These are phyloP conservation scores for Urocolius indicus DNA, from an alignment of 2,113 vertebrate genomes.

Conservation along the genomic window DNA sequence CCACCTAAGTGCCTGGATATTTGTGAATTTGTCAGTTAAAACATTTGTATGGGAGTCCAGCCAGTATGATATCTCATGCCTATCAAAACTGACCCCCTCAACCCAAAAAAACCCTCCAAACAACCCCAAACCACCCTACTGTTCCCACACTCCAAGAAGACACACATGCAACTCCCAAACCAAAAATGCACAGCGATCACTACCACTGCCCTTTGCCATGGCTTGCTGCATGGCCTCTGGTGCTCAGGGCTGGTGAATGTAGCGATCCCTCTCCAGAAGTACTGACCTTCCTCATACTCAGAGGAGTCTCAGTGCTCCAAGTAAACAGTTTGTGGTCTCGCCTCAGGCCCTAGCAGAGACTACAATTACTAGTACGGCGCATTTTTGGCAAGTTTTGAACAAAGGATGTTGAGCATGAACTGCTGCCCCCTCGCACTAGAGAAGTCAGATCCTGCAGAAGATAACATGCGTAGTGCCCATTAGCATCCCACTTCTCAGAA, in stretches of 20 bases:
- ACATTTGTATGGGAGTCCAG: neutral
- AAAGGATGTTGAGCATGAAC: conserved; percentile 12
- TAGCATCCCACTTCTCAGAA: conserved; percentile 25
- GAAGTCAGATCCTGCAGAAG: conserved; percentile 3
- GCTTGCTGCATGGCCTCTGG: neutral
- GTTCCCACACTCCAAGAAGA: neutral
- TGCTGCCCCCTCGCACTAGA: conserved; percentile 24
- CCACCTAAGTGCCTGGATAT: neutral
- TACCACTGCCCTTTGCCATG: neutral
- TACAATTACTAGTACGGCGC: neutral
- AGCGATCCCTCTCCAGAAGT: neutral
- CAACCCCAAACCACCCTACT: neutral
- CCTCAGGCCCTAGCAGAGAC: conserved; percentile 22
- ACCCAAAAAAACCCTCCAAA: neutral
- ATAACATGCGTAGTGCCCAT: neutral
- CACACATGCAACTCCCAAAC: neutral
- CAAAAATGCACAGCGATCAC: neutral
- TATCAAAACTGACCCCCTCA: neutral
- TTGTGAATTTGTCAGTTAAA: neutral
- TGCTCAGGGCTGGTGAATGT: neutral
- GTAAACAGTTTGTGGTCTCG: conserved; percentile 27
- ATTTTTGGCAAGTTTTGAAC: conserved; percentile 39
- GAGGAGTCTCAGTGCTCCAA: neutral
- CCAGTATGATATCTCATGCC: neutral
- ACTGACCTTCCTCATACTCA: neutral